phyloP scores from a whole-genome alignment of 2,888 invertebrate genomes.

The Erpobdella octoculata region DNA sequence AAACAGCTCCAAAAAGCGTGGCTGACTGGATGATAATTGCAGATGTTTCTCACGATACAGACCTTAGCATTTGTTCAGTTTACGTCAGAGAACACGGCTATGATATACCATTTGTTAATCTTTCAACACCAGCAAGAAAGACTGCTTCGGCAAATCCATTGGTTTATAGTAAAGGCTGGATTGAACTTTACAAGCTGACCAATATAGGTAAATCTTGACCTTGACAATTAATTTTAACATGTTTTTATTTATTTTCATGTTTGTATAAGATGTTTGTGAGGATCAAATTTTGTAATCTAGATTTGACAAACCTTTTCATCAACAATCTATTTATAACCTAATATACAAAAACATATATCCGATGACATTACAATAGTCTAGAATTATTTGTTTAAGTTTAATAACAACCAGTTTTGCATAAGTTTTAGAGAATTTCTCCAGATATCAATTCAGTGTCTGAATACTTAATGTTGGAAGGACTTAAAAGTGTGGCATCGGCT shows the following conservation, averaged over 20 bases:
- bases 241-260: neutral
- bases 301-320: neutral
- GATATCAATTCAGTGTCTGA: no score
- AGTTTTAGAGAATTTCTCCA: no score
- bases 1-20: conserved; percentile 26
- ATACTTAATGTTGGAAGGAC: no score
- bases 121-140: conserved; percentile 31
- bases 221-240: neutral
- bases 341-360: no score
- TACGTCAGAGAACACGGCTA: conserved; percentile 24
- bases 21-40: conserved; percentile 29
- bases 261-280: neutral
- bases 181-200: conserved; percentile 34
- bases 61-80: conserved; percentile 24
- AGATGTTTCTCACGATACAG: conserved; percentile 11
- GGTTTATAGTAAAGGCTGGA: conserved; percentile 43
- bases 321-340: neutral
- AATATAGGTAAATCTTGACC: conserved; percentile 26
- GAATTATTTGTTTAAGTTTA: no score
- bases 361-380: no score
- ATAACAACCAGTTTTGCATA: no score
- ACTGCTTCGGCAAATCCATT: conserved; percentile 29
- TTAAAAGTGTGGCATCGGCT: no score
- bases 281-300: neutral
- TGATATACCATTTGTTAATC: conserved; percentile 28